phyloP scores from a whole-genome alignment of 1,140 invertebrate species.

The Ptiloglossa arizonensis region DNA sequence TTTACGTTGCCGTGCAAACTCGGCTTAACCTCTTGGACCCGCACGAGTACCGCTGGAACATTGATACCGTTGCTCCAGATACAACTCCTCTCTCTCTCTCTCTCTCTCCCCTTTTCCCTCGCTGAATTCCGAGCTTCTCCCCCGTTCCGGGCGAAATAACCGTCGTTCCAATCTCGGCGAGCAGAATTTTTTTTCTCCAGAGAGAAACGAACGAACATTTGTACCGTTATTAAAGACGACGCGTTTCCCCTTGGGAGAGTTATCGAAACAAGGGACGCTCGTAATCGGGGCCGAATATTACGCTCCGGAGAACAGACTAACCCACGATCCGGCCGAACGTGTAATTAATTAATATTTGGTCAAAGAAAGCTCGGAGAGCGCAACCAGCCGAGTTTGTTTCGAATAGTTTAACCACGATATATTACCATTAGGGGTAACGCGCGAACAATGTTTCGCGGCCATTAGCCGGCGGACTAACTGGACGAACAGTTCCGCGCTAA shows the following conservation, averaged over 20 bases:
- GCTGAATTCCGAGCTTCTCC: too few species aligned
- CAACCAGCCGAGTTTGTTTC: too few species aligned
- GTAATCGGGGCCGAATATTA: neutral
- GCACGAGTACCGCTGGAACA: constrained; percentile 32
- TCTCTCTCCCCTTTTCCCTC: neutral
- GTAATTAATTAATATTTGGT: too few species aligned
- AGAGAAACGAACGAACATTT: neutral
- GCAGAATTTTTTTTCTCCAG: neutral
- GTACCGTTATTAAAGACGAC: neutral
- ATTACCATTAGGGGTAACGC: constrained; percentile 21
- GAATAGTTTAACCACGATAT: neutral
- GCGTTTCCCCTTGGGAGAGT: neutral
- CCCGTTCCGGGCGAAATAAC: neutral
- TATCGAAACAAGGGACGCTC: neutral
- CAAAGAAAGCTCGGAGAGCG: too few species aligned
- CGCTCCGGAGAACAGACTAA: too few species aligned
- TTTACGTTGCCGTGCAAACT: constrained; percentile 53
- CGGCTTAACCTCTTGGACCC: constrained; percentile 46
- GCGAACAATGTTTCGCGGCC: constrained; percentile 22
- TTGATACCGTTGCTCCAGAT: constrained; percentile 48
- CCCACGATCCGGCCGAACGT: too few species aligned
- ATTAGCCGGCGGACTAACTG: constrained; percentile 24
- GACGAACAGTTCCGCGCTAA: constrained; percentile 33
- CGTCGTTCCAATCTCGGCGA: neutral
- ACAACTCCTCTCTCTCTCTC: neutral